Percentiles rank a stretch among this genome's conserved stretches.
Conservation (phyloP, 2,888 invertebrate species). For the Glaucopsyche alexis region DNA sequence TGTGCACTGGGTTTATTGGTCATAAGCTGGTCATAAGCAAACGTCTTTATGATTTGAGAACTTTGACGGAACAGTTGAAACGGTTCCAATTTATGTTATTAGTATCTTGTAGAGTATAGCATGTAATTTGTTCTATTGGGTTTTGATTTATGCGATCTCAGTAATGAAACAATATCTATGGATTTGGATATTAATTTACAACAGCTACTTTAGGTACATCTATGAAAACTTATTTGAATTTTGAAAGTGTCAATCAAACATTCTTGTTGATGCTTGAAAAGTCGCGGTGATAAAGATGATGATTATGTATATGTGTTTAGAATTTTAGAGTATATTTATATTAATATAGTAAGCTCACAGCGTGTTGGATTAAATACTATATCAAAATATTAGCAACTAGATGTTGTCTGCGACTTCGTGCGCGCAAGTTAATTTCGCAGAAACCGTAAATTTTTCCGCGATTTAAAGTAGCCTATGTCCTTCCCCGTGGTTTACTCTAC, state of each 20-base stretch:
- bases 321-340: no score
- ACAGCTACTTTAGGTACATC: background rate
- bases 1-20: background rate
- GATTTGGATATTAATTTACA: background rate
- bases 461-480: no score
- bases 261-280: no score
- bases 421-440: no score
- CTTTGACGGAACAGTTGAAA: slow-evolving; percentile 13
- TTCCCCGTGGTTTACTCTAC: no score
- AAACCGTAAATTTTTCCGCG: no score
- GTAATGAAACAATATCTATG: background rate
- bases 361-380: background rate
- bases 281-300: no score
- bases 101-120: background rate
- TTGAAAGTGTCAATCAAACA: no score
- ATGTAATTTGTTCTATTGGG: slow-evolving; percentile 2
- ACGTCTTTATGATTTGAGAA: slow-evolving; percentile 22
- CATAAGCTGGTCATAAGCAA: slow-evolving; percentile 17
- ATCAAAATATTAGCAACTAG: background rate
- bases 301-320: no score
- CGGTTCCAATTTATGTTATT: slow-evolving; percentile 11
- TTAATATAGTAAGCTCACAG: no score
- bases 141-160: background rate
- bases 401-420: no score
- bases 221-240: no score